Base-by-base conservation (phyloP, 2,888 invertebrate genomes). In the Epinotia bilunana region DNA sequence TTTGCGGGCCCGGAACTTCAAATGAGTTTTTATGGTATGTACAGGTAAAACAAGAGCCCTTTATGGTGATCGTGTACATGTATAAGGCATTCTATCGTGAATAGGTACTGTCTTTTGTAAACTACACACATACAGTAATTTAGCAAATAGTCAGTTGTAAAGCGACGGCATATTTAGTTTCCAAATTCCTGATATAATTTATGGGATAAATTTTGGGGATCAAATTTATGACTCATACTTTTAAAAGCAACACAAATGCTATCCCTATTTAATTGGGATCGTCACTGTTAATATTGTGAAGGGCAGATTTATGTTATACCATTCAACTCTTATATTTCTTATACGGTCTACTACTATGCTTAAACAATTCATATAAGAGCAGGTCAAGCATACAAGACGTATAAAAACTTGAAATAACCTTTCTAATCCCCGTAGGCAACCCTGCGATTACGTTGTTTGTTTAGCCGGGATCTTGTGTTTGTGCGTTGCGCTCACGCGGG, bases 1-100 rank as follows among this genome's bases (percentile, higher is more conserved):
- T 73, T 76, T 53, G 55, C 58, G 73, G 63, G 63, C 55, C 46
- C 46, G 61, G 75, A 75, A 75, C 71, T 75, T 75, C 75, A 72
- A 57, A 75, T 72, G 71, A 75, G 75, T 71, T 75, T 75, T 75
- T 72, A 75, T 75, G 55, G 61, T 65, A 64, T 53, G 70, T 49
- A 46, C 55, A 67, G 67, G 62, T 71, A 72, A 67, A 43, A 71
- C 12, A 20, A 55, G 28, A 28, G 74, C 12, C 28, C 55, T 65
- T 70, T 65, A 65, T 61, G n/a, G 46, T 74, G 46, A 58, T 68
- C 28, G 16, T 7, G 61, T 20, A 23, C 9, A 3, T 43, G 3
- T 63, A 49, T 0, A 33, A 33, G 33, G 7, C 6, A 16, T 49
- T 16, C 0, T 16, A 49, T 49, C 5, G 49, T 4, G 49, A 49